phyloP scores from a whole-genome alignment of 1,140 invertebrate species.

The Plectrocnemia conspersa region DNA sequence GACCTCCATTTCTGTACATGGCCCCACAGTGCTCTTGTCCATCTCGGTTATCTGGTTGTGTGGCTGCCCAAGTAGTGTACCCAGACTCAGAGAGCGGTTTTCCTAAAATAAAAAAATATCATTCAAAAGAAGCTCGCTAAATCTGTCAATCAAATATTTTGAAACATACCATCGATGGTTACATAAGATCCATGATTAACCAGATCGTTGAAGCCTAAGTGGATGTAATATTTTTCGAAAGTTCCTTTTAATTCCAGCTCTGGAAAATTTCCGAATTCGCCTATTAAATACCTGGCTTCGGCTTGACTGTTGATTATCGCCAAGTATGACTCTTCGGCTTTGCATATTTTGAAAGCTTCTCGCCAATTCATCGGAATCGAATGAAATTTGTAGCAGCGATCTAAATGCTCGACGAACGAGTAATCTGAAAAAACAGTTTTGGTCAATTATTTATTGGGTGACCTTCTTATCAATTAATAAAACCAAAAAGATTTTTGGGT shows the following conservation, averaged over 20 bases:
- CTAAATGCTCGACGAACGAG: too few species aligned
- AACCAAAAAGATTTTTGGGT: too few species aligned
- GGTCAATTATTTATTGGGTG: too few species aligned
- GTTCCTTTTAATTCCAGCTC: constrained; percentile 25
- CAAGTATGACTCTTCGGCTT: constrained; percentile 35
- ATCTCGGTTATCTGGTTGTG: constrained; percentile 38
- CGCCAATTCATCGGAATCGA: constrained; percentile 29
- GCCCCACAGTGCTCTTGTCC: constrained; percentile 38
- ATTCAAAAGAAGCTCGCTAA: too few species aligned
- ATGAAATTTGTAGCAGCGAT: constrained; percentile 39
- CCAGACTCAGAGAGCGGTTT: constrained; percentile 38
- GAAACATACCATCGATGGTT: constrained; percentile 38
- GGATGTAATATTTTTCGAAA: constrained; percentile 33
- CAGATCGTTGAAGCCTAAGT: constrained; percentile 38
- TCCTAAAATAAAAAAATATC: constrained; percentile 35
- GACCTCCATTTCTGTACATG: constrained; percentile 34
- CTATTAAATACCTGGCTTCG: too few species aligned
- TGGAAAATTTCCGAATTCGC: constrained; percentile 27
- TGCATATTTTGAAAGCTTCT: constrained; percentile 36
- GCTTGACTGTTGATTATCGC: constrained; percentile 34
- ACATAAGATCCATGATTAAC: constrained; percentile 33
- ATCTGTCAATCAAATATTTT: too few species aligned
- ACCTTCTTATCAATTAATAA: too few species aligned
- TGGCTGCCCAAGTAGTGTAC: constrained; percentile 38
- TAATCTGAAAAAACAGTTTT: too few species aligned